These are phyloP conservation scores for Neolamprologus hecqui DNA, from an alignment of 2,113 vertebrate species.

Conservation along the genomic window DNA sequence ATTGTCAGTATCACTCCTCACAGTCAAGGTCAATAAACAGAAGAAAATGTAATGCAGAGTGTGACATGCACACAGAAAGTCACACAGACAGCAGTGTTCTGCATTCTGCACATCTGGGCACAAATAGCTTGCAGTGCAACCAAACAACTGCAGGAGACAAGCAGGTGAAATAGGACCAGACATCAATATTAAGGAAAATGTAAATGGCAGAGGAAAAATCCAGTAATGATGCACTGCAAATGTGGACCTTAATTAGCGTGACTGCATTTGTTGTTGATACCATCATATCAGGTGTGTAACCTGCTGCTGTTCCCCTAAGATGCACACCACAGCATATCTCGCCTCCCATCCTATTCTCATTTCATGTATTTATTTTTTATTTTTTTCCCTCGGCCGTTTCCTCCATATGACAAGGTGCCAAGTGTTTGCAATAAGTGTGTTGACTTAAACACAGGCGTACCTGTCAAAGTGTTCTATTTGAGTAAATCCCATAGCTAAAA, in stretches of 20 bases:
- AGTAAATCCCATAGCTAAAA: conserved; percentile 2
- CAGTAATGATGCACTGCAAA: not conserved
- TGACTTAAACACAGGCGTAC: not conserved
- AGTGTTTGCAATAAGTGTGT: not conserved
- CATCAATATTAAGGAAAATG: conserved; percentile 10
- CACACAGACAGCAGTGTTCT: not conserved
- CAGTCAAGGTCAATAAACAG: conserved; percentile 22
- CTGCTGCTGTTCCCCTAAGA: not conserved
- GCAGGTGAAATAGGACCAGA: not conserved
- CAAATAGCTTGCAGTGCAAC: not conserved
- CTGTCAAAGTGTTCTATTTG: not conserved
- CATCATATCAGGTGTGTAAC: not conserved
- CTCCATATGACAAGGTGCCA: not conserved
- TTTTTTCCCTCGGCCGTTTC: not conserved
- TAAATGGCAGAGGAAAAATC: not conserved
- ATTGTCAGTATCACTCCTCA: not conserved
- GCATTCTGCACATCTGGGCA: not conserved
- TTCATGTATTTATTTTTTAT: not conserved
- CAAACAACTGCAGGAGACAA: not conserved
- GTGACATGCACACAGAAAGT: not conserved
- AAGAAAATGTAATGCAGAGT: not conserved
- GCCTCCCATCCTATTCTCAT: not conserved
- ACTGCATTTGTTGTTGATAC: conserved; percentile 19
- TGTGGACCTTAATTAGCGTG: conserved; percentile 18
- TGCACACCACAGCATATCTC: not conserved